Conservation (phyloP, 2,888 invertebrate genomes). For the Villa cingulata region DNA sequence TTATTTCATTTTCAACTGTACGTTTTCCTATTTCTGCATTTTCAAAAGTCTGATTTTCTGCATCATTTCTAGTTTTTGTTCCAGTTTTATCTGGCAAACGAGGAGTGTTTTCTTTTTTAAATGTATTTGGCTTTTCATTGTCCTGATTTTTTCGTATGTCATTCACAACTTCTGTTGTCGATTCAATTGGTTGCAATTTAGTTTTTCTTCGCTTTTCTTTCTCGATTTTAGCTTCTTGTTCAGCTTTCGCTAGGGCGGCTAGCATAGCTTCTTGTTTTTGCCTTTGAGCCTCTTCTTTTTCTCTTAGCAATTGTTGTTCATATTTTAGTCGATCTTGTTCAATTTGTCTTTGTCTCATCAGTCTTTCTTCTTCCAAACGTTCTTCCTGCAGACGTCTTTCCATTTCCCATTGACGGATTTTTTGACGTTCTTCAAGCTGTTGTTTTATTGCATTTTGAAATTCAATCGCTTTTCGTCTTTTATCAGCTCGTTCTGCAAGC, state of each 20-base stretch:
- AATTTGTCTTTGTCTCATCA: conserved; percentile 58
- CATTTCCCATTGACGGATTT: conserved; percentile 58
- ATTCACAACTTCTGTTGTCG: conserved; percentile 5
- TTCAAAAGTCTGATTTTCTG: background rate
- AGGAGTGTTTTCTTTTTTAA: background rate
- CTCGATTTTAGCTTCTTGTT: conserved; percentile 55
- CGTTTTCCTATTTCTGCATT: background rate
- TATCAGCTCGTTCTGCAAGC: conserved; percentile 66
- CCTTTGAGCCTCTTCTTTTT: conserved; percentile 57
- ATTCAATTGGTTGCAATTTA: conserved; percentile 3
- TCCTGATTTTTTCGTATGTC: conserved; percentile 2
- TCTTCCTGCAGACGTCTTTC: conserved; percentile 64
- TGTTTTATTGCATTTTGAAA: conserved; percentile 74
- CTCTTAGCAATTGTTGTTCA: conserved; percentile 51
- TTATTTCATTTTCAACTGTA: background rate
- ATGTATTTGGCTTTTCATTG: background rate
- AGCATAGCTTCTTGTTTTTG: conserved; percentile 61
- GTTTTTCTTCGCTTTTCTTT: conserved; percentile 38
- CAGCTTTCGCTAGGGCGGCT: conserved; percentile 65
- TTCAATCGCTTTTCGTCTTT: conserved; percentile 68
- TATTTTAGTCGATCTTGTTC: conserved; percentile 55
- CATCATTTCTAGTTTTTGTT: background rate
- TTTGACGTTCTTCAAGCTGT: conserved; percentile 73
- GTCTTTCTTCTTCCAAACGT: conserved; percentile 61
- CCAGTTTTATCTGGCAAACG: background rate